A percentile compares a stretch with the other conserved stretches of the same genome.
Conservation (phyloP, 2,113 vertebrate genomes). For the Plecturocebus donacophilus region DNA sequence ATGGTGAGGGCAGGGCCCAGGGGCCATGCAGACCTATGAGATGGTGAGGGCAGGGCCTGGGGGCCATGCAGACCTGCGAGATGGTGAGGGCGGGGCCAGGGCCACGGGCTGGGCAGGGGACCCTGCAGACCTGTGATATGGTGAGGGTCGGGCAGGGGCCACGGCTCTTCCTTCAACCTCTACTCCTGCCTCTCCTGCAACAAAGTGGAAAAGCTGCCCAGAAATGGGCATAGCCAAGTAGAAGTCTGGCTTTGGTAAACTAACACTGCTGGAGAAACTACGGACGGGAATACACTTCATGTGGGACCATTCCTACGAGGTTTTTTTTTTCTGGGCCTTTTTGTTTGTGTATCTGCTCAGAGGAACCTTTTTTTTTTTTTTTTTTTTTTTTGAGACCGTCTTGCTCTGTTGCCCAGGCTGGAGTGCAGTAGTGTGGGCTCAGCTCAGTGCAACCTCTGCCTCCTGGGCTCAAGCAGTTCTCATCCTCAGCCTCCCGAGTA, state of each 20-base stretch:
- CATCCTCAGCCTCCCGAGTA: not conserved
- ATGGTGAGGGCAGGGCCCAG: slow-evolving; percentile 88
- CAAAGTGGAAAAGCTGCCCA: rapidly evolving
- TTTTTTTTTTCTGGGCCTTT: too few species aligned
- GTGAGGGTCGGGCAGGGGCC: slow-evolving; percentile 81
- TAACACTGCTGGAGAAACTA: rapidly evolving
- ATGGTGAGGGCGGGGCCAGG: slow-evolving; percentile 88
- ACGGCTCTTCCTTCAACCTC: not conserved
- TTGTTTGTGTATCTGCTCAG: not conserved
- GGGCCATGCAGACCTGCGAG: slow-evolving; percentile 96
- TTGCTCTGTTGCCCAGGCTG: not conserved
- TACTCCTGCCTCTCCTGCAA: rapidly evolving
- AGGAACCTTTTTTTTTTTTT: not conserved
- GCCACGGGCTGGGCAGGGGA: slow-evolving; percentile 92
- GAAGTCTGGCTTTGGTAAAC: not conserved
- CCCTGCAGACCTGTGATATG: slow-evolving; percentile 99
- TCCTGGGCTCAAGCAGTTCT: not conserved
- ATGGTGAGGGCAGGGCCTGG: not conserved
- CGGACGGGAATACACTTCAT: too few species aligned
- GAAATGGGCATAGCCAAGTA: not conserved
- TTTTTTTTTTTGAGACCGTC: not conserved
- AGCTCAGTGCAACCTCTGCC: not conserved
- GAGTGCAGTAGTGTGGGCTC: not conserved
- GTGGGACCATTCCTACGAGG: rapidly evolving
- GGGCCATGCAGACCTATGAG: too few species aligned